Base-by-base conservation (phyloP, 2,888 invertebrate genomes). In the Mylabris sibirica region DNA sequence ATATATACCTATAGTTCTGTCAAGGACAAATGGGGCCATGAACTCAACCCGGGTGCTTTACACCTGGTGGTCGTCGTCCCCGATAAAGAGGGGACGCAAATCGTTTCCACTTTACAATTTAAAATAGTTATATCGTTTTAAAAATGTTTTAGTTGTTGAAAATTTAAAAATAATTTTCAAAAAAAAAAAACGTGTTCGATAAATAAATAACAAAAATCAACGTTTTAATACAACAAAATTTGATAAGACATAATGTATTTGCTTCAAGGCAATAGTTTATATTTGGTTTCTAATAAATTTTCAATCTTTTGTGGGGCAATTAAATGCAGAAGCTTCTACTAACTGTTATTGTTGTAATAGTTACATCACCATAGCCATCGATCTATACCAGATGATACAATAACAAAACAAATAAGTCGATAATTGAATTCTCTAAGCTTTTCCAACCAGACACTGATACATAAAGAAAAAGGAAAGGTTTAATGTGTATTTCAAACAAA, bases 1-100 rank as follows among this genome's bases (percentile, higher is more conserved):
- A 1, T 24, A 57, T 12, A 24, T 57, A n/a, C n/a, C n/a, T n/a
- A 57, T 57, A 57, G 57, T 12, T 26, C 24, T 57, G 12, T 57
- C 57, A 57, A 57, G 57, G 57, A 24, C 57, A 57, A n/a, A 26
- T 53, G 26, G 26, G 57, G 57, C 24, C 57, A 57, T 57, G 57
- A 57, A 57, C 57, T 49, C 49, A 22, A 49, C 57, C 5, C 26
- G 22, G 22, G 24, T 14, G 26, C 24, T 57, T 57, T 26, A 57
- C 57, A 57, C 57, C 57, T 57, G 57, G 57, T 57, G 24, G 57
- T 26, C 57, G 53, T 49, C 49, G 20, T 11, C 49, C 2, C 9
- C 49, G 9, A 49, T 14, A 49, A 49, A 20, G 20, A 49, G 20
- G 20, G 20, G 6, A 49, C 9, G 11, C 1, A 11, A 49, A 17